Conservation (phyloP, 2,888 invertebrate species). For the Caenorhabditis sp. region DNA sequence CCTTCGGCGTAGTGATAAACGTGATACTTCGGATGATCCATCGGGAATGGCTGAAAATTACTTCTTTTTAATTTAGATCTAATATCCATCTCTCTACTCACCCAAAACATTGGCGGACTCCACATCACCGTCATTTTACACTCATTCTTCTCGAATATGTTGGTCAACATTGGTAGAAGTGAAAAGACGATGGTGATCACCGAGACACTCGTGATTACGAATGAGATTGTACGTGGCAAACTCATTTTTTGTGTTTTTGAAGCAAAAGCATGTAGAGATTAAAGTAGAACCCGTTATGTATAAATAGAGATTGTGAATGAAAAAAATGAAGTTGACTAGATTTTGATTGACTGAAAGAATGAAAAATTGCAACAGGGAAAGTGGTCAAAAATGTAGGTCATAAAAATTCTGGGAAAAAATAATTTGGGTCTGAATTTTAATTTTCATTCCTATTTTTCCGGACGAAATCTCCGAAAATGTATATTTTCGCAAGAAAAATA, state of each 20-base stretch:
- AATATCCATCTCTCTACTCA: slow-evolving; percentile 13
- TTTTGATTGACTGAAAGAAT: too few species aligned
- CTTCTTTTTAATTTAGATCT: too few species aligned
- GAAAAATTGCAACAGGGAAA: too few species aligned
- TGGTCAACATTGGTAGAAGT: background rate
- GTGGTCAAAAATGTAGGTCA: background rate
- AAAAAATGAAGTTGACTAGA: too few species aligned
- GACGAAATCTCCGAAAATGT: too few species aligned
- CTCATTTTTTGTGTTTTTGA: background rate
- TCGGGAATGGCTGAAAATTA: background rate
- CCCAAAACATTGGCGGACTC: too few species aligned
- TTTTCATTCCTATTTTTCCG: too few species aligned
- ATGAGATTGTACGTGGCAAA: background rate
- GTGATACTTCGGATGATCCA: slow-evolving; percentile 1
- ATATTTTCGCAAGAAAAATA: too few species aligned
- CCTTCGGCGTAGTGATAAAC: background rate
- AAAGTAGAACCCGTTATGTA: too few species aligned
- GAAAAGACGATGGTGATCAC: background rate
- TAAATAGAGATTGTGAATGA: too few species aligned
- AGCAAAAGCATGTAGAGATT: background rate
- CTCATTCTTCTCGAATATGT: slow-evolving; percentile 8
- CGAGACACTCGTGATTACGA: slow-evolving; percentile 5
- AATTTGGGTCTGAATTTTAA: too few species aligned
- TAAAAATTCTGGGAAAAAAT: background rate
- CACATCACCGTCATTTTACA: too few species aligned